These are phyloP conservation scores for Eupithecia exiguata DNA, from an alignment of 2,888 invertebrate species.

Conservation along the genomic window DNA sequence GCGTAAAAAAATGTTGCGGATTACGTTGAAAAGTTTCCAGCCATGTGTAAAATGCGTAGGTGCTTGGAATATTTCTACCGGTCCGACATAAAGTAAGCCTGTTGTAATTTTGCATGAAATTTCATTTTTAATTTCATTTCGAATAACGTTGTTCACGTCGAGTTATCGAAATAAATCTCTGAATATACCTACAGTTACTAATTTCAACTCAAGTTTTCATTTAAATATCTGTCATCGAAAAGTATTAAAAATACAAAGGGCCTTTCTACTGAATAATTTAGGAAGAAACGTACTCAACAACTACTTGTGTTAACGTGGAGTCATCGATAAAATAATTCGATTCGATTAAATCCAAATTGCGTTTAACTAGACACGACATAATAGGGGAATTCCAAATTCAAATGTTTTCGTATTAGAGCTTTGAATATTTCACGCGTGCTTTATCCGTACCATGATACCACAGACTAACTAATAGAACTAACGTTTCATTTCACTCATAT, in stretches of 20 bases:
- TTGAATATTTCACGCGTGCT: neutral
- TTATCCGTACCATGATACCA: neutral
- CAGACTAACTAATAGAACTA: neutral
- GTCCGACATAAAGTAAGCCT: conserved; percentile 12
- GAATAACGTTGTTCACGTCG: neutral
- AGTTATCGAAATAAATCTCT: neutral
- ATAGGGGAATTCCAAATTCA: conserved; percentile 15
- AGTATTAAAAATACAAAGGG: neutral
- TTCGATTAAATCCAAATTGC: conserved; percentile 26
- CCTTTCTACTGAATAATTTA: neutral
- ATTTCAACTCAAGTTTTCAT: neutral
- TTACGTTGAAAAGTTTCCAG: conserved; percentile 22
- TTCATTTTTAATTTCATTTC: conserved; percentile 8
- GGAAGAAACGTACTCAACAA: neutral
- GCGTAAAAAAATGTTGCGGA: conserved; percentile 21
- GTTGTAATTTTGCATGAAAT: conserved; percentile 15
- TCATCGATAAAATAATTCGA: conserved; percentile 23
- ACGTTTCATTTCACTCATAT: neutral
- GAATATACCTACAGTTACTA: too few species aligned
- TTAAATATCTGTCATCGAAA: neutral
- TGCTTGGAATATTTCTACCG: conserved; percentile 18
- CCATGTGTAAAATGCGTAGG: conserved; percentile 21
- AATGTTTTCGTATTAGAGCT: conserved; percentile 17
- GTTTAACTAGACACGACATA: conserved; percentile 21
- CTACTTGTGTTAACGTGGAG: conserved; percentile 5